Evolutionary conservation across 2,797 vertebrate genomes (phyloP).

Genomic region (Halcyon badia): DNA sequence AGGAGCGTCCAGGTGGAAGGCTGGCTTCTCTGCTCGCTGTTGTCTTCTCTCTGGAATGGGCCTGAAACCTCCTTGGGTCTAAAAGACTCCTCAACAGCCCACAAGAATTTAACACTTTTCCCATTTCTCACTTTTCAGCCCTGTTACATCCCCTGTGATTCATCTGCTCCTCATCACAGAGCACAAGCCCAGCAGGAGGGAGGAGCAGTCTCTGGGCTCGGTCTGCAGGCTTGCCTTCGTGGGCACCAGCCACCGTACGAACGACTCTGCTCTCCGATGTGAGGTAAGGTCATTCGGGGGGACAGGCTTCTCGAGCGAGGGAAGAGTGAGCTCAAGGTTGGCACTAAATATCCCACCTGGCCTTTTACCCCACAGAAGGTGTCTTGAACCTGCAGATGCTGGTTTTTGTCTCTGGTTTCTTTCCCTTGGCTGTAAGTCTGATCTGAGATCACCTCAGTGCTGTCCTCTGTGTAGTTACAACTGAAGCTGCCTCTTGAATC

Average conservation of each 20-base stretch:
- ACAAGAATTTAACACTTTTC: neutral
- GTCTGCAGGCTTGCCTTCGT: accelerated
- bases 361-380: neutral
- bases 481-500: neutral
- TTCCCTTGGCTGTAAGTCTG: neutral
- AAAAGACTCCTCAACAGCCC: neutral
- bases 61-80: neutral
- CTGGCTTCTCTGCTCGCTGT: accelerated
- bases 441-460: neutral
- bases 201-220: neutral
- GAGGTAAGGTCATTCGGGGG: neutral
- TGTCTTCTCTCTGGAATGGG: neutral
- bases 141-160: neutral
- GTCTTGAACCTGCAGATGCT: accelerated
- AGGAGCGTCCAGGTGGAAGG: neutral
- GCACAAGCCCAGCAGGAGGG: neutral
- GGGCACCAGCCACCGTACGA: accelerated
- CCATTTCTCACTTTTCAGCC: neutral
- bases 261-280: accelerated
- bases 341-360: neutral
- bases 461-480: neutral
- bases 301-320: accelerated
- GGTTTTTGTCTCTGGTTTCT: neutral
- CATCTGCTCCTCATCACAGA: accelerated
- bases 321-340: neutral